Evolutionary conservation across 2,888 invertebrate species (phyloP).

Genomic region (Pantelozetes paolii): DNA sequence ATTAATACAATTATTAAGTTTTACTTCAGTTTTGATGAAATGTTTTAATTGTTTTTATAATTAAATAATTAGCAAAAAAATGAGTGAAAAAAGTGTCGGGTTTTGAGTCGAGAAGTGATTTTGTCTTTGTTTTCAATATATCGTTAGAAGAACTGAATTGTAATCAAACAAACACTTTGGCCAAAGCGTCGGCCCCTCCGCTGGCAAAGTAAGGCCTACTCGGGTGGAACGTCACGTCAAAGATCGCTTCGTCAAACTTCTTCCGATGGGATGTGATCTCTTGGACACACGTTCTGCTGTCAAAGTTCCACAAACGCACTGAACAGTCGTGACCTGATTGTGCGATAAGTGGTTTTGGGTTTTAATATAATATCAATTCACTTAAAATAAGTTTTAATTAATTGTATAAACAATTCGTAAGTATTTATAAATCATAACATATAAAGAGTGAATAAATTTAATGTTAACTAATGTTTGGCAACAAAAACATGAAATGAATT

Average conservation of each 20-base stretch:
- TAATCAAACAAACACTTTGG: constrained; percentile 91
- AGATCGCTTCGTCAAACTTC: constrained; percentile 98
- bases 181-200: constrained; percentile 96
- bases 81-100: too few species aligned
- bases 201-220: constrained; percentile 97
- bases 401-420: too few species aligned
- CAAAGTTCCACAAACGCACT: constrained; percentile 60
- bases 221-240: constrained; percentile 98
- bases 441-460: too few species aligned
- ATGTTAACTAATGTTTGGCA: too few species aligned
- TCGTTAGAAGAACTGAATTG: background rate
- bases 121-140: too few species aligned
- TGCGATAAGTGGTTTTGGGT: background rate
- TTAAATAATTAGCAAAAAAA: too few species aligned
- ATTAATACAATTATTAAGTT: background rate
- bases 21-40: too few species aligned
- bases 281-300: constrained; percentile 98
- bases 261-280: constrained; percentile 99
- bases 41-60: too few species aligned
- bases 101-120: too few species aligned
- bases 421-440: too few species aligned
- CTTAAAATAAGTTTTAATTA: too few species aligned
- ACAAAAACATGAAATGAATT: too few species aligned
- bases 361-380: background rate
- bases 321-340: constrained; percentile 59